Percentiles rank a stretch among this genome's conserved stretches.
These are phyloP conservation scores for Psix sp. DNA, from an alignment of 1,140 invertebrate species.

Conservation along the genomic window DNA sequence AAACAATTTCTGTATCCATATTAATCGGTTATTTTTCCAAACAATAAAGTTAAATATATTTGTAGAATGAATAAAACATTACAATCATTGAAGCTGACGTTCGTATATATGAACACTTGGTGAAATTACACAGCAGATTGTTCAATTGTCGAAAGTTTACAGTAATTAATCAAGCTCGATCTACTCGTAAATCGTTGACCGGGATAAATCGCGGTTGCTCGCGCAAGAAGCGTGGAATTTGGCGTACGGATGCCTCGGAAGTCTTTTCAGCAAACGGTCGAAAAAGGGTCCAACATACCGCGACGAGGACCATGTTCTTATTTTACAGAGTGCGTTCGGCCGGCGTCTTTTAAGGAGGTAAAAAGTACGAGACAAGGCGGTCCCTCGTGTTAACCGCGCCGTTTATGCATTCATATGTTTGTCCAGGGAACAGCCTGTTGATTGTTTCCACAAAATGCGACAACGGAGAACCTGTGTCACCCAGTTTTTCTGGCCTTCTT, in stretches of 20 bases:
- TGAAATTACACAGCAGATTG: conserved; percentile 6
- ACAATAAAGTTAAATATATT: no score
- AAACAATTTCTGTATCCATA: no score
- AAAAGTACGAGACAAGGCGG: conserved; percentile 67
- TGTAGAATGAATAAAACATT: no score
- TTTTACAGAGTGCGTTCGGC: conserved; percentile 45
- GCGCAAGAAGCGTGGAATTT: conserved; percentile 66
- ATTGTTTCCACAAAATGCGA: conserved; percentile 75
- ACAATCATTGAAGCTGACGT: no score
- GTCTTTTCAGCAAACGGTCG: conserved; percentile 57
- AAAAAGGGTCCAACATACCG: no score
- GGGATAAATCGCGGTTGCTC: conserved; percentile 23
- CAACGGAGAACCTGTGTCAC: conserved; percentile 62
- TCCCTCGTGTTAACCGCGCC: conserved; percentile 71
- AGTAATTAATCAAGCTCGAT: conserved; percentile 24
- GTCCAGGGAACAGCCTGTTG: conserved; percentile 68
- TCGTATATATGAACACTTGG: not conserved
- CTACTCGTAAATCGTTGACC: conserved; percentile 29
- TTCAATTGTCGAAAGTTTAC: conserved; percentile 6
- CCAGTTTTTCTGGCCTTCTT: conserved; percentile 47
- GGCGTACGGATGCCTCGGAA: conserved; percentile 40
- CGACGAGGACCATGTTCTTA: no score
- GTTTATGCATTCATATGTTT: conserved; percentile 76
- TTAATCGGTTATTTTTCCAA: no score
- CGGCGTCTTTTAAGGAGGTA: conserved; percentile 71